Base-by-base conservation (phyloP, 2,113 vertebrate species). In the Camelus dromedarius region DNA sequence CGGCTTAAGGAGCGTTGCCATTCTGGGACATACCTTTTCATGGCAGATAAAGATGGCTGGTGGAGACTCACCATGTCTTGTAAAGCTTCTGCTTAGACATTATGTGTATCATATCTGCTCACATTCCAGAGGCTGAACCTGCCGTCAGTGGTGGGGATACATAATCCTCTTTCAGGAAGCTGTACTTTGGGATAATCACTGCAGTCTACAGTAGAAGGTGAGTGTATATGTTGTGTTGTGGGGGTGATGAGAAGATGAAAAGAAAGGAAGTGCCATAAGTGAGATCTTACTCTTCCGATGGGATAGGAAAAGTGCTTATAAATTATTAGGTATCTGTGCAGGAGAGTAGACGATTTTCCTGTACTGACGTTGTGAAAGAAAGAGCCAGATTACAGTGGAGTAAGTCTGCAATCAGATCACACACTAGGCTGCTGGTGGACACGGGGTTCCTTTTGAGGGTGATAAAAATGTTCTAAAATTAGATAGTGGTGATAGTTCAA, bases 391-490 rank as follows among this genome's bases (percentile, higher is more conserved):
- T 70, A 52, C 14, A 69, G 52, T 58, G 16, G 20, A 14, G 16
- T 46, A 32, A 67, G 2, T 58, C 72, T 87, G 30, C 32, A 24
- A 7, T 80, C 26, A 46, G 46, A 77, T 54, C 82, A 64, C 56
- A 48, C 46, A 50, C 13, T 83, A 32, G 88, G 75, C 22, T 96
- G 72, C 73, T 52, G n/a, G 30, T 30, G 52, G 52, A 54, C 67
- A 60, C 0, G 28, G 24, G 50, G 86, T 90, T 91, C 86, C 38
- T 42, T 81, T 56, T 35, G 16, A 42, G 52, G 19, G 20, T 62
- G 75, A 76, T 93, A 64, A 64, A 88, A 88, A 76, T 87, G n/a
- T 76, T 77, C 52, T 83, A 82, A 87, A 93, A 82, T 95, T 91
- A 95, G 50, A 52, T 28, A n/a, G 42, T 69, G 18, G 26, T 76